Base-by-base conservation (phyloP, 1,140 invertebrate genomes). In the Globodera ellingtonae region DNA sequence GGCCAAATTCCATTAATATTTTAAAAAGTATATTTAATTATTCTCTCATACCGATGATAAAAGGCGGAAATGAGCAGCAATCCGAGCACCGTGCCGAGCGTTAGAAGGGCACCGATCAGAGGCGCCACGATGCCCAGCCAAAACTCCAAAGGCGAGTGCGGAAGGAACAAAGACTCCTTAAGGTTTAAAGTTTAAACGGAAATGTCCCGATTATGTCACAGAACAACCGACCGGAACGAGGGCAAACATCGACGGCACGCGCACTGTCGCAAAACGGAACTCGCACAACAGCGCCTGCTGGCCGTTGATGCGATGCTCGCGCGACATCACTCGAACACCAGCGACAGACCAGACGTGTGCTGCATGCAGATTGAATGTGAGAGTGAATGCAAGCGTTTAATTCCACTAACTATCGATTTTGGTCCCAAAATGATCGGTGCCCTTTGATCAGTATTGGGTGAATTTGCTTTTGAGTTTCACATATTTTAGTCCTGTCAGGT, bases 311-410 rank as follows among this genome's bases (percentile, higher is more conserved):
- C 18, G 75, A 46, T 74, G 79, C 21, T 85, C 83, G 18, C 84
- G 35, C 44, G 85, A 86, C 21, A 86, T 44, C 10, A 85, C 83
- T 15, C 46, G 80, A 50, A 87, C 79, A 44, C 84, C 84, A n/a
- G 82, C 72, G 7, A 76, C 84, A 44, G 85, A 86, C 84, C 84
- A 85, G 48, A 50, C 78, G 75, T 82, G 70, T 35, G 65, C 81
- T 81, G 24, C 15, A 80, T 6, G 13, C 13, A 62, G 56, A 62
- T 18, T 4, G 18, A 15, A 18, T 6, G 13, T 21, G 18, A 62
- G 18, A 15, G 4, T 13, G 10, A 18, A n/a, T 62, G 56, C 56
- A 35, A 2, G 35, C 35, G 35, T 35, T 2, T 35, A 35, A 35
- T 35, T 35, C 35, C 35, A 35, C 1, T 35, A 35, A 35, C 35